Conservation (phyloP, 2,113 vertebrate species). For the Mastomys natalensis region DNA sequence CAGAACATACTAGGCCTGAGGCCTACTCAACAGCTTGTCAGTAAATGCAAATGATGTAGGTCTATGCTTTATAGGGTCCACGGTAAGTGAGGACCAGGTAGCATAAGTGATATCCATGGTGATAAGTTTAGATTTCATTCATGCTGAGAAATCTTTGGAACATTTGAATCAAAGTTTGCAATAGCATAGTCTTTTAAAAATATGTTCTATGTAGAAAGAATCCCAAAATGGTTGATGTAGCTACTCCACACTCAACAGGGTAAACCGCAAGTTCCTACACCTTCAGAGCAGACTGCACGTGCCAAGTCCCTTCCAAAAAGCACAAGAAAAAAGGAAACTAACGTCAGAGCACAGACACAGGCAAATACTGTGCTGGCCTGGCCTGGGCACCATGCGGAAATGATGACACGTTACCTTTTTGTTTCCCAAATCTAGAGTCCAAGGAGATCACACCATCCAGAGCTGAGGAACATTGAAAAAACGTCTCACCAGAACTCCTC, state of each 20-base stretch:
- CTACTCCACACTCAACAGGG: neutral
- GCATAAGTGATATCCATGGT: neutral
- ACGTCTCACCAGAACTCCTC: neutral
- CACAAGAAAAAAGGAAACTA: neutral
- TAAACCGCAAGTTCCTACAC: neutral
- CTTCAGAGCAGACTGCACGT: neutral
- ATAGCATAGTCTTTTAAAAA: conserved; percentile 27
- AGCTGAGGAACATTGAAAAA: neutral
- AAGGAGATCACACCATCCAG: neutral
- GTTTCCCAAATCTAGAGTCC: neutral
- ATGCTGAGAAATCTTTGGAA: neutral
- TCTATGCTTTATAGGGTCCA: neutral
- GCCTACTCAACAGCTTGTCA: neutral
- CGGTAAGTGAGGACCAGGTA: neutral
- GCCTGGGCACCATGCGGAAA: neutral
- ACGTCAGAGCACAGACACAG: neutral
- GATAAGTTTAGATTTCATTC: neutral
- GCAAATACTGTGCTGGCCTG: neutral
- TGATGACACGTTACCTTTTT: neutral
- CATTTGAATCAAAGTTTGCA: neutral
- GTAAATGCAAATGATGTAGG: neutral
- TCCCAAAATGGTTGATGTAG: neutral
- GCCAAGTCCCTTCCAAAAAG: neutral
- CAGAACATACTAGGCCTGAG: no score
- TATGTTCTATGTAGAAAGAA: neutral